Evolutionary conservation across 2,797 vertebrate genomes (phyloP).

Genomic region (Liasis olivaceus): DNA sequence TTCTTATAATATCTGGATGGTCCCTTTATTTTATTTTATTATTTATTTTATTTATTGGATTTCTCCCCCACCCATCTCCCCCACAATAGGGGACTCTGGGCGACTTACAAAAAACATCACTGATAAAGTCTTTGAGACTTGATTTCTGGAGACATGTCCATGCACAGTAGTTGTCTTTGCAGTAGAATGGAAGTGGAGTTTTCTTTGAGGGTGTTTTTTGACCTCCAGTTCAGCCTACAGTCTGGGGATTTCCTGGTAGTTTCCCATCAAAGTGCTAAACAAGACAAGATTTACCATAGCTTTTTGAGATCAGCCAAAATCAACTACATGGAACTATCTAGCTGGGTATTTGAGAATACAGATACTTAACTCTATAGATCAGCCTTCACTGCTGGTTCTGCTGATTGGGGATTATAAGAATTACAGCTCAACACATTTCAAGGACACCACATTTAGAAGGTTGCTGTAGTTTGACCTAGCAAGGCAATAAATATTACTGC

Average conservation of each 20-base stretch:
- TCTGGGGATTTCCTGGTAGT: not conserved
- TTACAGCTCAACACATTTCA: not conserved
- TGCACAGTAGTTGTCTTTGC: not conserved
- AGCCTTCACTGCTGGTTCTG: not conserved
- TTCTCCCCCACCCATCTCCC: too few relatives aligned
- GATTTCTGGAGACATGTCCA: not conserved
- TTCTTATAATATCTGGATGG: not conserved
- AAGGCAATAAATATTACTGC: not conserved
- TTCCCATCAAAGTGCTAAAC: not conserved
- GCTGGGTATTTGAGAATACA: not conserved
- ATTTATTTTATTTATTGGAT: too few relatives aligned
- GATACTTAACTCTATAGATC: not conserved
- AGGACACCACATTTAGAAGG: not conserved
- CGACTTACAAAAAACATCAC: too few relatives aligned
- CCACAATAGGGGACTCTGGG: too few relatives aligned
- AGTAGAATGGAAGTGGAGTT: not conserved
- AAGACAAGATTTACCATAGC: not conserved
- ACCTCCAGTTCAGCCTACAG: not conserved
- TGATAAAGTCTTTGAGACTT: not conserved
- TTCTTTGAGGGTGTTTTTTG: not conserved
- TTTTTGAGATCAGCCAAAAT: not conserved
- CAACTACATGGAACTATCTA: not conserved
- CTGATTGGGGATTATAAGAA: not conserved
- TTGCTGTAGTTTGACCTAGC: not conserved
- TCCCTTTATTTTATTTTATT: too few relatives aligned